A percentile compares a stretch with the other conserved stretches of the same genome.
These are phyloP conservation scores for Trigoniulus corallinus DNA, from an alignment of 1,140 invertebrate genomes.

Conservation along the genomic window DNA sequence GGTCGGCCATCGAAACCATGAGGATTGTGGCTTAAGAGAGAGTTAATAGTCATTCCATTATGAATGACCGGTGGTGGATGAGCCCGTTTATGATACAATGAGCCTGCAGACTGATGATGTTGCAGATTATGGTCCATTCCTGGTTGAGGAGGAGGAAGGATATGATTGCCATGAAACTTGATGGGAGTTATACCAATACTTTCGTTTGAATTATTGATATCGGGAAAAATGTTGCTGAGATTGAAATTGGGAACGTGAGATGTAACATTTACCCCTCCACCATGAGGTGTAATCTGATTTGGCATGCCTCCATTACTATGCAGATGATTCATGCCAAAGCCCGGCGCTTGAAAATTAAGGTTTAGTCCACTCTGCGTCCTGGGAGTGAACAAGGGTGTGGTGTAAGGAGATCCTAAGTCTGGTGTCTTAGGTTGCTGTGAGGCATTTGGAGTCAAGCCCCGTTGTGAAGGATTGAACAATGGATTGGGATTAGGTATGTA, in stretches of 20 bases:
- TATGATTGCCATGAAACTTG: slow-evolving; percentile 26
- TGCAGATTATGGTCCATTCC: not conserved
- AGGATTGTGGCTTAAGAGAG: slow-evolving; percentile 23
- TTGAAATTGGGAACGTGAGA: slow-evolving; percentile 27
- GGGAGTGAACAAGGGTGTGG: slow-evolving; percentile 24
- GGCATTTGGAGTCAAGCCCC: no score
- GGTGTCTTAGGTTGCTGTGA: no score
- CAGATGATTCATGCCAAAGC: slow-evolving; percentile 26
- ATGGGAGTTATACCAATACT: slow-evolving; percentile 25
- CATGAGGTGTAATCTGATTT: slow-evolving; percentile 20
- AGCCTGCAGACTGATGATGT: not conserved
- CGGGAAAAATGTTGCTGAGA: slow-evolving; percentile 25
- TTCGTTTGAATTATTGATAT: slow-evolving; percentile 21
- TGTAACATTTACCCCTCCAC: slow-evolving; percentile 12
- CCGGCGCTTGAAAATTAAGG: slow-evolving; percentile 24
- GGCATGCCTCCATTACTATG: slow-evolving; percentile 18
- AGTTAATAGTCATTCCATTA: slow-evolving; percentile 20
- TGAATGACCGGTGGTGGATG: slow-evolving; percentile 22
- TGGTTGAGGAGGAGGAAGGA: slow-evolving; percentile 19
- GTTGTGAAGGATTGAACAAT: slow-evolving; percentile 17
- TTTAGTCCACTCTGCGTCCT: slow-evolving; percentile 25
- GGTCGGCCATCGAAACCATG: slow-evolving; percentile 23
- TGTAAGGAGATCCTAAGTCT: no score
- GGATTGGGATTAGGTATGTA: slow-evolving; percentile 18
- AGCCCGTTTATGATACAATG: slow-evolving; percentile 24